These are phyloP conservation scores for Cottoperca gobio DNA, from an alignment of 2,797 vertebrate genomes.

Conservation along the genomic window DNA sequence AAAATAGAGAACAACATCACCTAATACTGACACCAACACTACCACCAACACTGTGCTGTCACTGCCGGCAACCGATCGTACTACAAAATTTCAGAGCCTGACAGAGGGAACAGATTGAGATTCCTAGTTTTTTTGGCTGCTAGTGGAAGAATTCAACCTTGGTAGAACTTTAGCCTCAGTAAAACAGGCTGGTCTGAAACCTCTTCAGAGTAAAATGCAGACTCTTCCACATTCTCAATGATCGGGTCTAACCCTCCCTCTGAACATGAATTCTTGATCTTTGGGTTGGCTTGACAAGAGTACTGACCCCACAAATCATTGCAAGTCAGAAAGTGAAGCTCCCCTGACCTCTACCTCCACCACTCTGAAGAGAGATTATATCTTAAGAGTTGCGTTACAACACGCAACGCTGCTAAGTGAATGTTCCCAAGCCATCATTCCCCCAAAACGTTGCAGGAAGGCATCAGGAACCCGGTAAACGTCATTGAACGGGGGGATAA, in stretches of 20 bases:
- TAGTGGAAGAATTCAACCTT: slow-evolving; percentile 44
- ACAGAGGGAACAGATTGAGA: slow-evolving; percentile 26
- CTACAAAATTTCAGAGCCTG: slow-evolving; percentile 32
- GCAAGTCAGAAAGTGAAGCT: slow-evolving; percentile 43
- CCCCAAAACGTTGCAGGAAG: slow-evolving; percentile 63
- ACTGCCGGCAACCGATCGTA: slow-evolving; percentile 34
- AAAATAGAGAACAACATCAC: slow-evolving; percentile 43
- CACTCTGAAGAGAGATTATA: slow-evolving; percentile 53
- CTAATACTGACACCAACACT: slow-evolving; percentile 58
- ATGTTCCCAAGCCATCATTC: slow-evolving; percentile 48
- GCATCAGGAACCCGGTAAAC: slow-evolving; percentile 70
- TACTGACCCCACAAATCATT: slow-evolving; percentile 40
- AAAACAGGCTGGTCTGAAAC: slow-evolving; percentile 28
- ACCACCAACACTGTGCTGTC: slow-evolving; percentile 56
- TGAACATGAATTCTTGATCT: slow-evolving; percentile 60
- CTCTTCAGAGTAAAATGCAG: slow-evolving; percentile 25
- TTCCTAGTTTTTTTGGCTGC: slow-evolving; percentile 44
- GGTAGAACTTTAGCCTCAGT: slow-evolving; percentile 13
- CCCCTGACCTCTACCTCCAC: slow-evolving; percentile 50
- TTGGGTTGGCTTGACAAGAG: slow-evolving; percentile 68
- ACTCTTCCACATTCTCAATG: slow-evolving; percentile 17
- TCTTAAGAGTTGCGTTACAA: slow-evolving; percentile 73
- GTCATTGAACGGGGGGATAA: slow-evolving; percentile 38
- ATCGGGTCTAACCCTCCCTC: slow-evolving; percentile 27
- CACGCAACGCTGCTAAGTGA: slow-evolving; percentile 64